Evolutionary conservation across 2,797 vertebrate genomes (phyloP).

Genomic region (Arctocebus calabarensis): DNA sequence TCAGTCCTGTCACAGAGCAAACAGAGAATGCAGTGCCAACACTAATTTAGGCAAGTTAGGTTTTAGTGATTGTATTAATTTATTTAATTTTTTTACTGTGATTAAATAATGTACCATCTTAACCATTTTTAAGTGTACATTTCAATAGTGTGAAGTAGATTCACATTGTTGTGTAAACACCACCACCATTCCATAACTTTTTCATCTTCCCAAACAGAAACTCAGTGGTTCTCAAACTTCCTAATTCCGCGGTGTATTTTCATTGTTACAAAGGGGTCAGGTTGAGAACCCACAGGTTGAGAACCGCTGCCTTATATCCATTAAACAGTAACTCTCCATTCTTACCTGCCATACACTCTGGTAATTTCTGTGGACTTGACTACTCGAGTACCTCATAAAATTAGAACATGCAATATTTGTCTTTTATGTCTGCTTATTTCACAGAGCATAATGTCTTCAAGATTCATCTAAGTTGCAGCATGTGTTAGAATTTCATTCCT

Average conservation of each 20-base stretch:
- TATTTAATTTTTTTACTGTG: not conserved
- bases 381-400: not conserved
- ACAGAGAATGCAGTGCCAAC: not conserved
- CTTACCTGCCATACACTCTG: no score
- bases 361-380: not conserved
- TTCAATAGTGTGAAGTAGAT: not conserved
- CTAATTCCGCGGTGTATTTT: no score
- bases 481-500: not conserved
- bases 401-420: not conserved
- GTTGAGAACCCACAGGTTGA: no score
- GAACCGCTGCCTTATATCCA: not conserved
- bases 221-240: not conserved
- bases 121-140: not conserved
- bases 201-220: not conserved
- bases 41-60: not conserved
- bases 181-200: not conserved
- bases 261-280: no score
- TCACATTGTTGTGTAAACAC: not conserved
- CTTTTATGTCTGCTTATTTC: not conserved
- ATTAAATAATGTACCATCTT: slow-evolving; percentile 25
- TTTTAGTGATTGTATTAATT: not conserved
- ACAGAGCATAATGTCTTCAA: not conserved
- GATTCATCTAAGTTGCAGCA: not conserved
- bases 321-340: not conserved
- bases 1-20: not conserved